phyloP scores from a whole-genome alignment of 1,140 invertebrate species.

The Drosophila suzukii region DNA sequence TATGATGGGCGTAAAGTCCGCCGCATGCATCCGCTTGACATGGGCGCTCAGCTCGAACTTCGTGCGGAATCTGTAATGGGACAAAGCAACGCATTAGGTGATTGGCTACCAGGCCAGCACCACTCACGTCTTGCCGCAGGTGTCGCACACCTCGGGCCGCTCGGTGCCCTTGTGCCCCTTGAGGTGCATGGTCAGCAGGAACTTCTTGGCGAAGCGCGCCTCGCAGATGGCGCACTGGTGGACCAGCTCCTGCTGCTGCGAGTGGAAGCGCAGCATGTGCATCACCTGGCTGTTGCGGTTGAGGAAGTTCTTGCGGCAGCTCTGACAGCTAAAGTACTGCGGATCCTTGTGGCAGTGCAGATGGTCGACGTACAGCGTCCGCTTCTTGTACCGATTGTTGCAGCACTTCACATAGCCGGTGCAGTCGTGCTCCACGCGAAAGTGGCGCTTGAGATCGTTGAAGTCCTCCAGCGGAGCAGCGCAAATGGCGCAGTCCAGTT shows the following conservation, averaged over 20 bases:
- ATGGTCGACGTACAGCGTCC: slow-evolving; percentile 67
- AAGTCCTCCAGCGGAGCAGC: slow-evolving; percentile 54
- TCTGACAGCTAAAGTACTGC: slow-evolving; percentile 68
- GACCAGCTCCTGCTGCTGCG: slow-evolving; percentile 67
- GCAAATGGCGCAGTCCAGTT: slow-evolving; percentile 66
- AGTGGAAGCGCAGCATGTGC: slow-evolving; percentile 75
- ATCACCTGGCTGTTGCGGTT: slow-evolving; percentile 74
- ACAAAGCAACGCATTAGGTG: not conserved
- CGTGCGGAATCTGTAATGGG: slow-evolving; percentile 53
- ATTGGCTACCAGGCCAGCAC: not conserved
- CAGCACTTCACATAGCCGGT: slow-evolving; percentile 73
- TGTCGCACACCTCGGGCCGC: slow-evolving; percentile 64
- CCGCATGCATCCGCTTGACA: slow-evolving; percentile 64
- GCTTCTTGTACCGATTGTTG: slow-evolving; percentile 76
- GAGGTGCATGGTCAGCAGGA: slow-evolving; percentile 71
- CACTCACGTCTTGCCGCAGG: slow-evolving; percentile 66
- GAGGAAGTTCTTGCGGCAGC: slow-evolving; percentile 64
- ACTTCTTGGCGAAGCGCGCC: slow-evolving; percentile 75
- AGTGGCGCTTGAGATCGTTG: slow-evolving; percentile 69
- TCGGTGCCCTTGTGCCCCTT: slow-evolving; percentile 71
- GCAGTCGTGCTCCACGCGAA: slow-evolving; percentile 56
- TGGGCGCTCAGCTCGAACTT: slow-evolving; percentile 66
- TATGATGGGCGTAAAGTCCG: slow-evolving; percentile 70
- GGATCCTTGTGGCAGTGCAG: slow-evolving; percentile 76
- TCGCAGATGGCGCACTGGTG: slow-evolving; percentile 65